A percentile compares a stretch with the other conserved stretches of the same genome.
phyloP scores from a whole-genome alignment of 2,113 vertebrate species.

The Melanocharis versteri region DNA sequence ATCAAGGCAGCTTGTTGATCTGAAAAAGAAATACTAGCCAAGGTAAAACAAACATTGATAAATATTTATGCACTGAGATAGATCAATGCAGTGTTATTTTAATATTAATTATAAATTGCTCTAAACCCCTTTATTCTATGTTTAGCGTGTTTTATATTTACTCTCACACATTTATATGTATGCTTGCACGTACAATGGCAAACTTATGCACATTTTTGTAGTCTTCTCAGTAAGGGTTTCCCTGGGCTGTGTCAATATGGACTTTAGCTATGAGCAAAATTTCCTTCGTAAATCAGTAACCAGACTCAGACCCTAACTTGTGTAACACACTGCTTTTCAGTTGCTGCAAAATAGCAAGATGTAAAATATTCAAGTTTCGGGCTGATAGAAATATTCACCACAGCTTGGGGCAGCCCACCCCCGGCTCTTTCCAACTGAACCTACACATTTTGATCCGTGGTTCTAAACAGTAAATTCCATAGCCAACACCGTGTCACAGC shows the following conservation, averaged over 20 bases:
- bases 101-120: not conserved
- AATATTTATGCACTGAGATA: not conserved
- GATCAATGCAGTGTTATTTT: not conserved
- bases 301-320: not conserved
- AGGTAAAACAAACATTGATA: not conserved
- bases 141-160: not conserved
- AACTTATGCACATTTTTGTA: not conserved
- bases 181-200: not conserved
- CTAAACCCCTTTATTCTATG: not conserved
- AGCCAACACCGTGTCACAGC: not conserved
- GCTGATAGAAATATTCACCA: not conserved
- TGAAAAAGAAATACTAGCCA: not conserved
- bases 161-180: not conserved
- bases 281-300: slow-evolving; percentile 33
- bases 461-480: not conserved
- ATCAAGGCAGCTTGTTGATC: not conserved
- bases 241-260: not conserved
- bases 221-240: not conserved
- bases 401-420: not conserved
- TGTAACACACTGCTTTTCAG: not conserved
- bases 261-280: not conserved
- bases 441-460: not conserved
- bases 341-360: not conserved
- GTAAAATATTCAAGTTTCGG: not conserved
- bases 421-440: not conserved